phyloP scores from a whole-genome alignment of 2,113 vertebrate species.

The Todiramphus chloris region DNA sequence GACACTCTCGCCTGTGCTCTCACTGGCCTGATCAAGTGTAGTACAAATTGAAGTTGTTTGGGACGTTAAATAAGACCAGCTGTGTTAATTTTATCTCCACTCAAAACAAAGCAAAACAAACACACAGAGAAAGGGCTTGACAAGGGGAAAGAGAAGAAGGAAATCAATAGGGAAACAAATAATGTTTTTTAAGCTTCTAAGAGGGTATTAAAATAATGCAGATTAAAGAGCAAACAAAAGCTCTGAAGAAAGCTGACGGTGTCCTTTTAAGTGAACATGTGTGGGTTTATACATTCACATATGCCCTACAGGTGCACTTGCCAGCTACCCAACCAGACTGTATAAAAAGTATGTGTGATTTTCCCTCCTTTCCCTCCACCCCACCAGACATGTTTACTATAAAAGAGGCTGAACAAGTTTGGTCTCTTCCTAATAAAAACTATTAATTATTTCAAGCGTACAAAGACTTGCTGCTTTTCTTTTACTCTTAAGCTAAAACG shows the following conservation, averaged over 20 bases:
- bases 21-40: background rate
- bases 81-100: slow-evolving; percentile 59
- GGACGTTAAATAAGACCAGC: slow-evolving; percentile 57
- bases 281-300: slow-evolving; percentile 70
- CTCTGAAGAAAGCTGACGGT: slow-evolving; percentile 69
- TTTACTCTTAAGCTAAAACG: slow-evolving; percentile 49
- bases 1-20: rapidly evolving
- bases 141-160: slow-evolving; percentile 27
- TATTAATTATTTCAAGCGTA: slow-evolving; percentile 57
- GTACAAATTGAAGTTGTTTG: slow-evolving; percentile 4
- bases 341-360: background rate
- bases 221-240: slow-evolving; percentile 69
- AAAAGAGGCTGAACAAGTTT: slow-evolving; percentile 65
- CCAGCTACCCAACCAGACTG: slow-evolving; percentile 56
- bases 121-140: background rate
- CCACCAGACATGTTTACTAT: slow-evolving; percentile 52
- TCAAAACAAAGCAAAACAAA: slow-evolving; percentile 59
- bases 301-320: slow-evolving; percentile 71
- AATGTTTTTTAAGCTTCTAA: slow-evolving; percentile 74
- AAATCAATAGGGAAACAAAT: slow-evolving; percentile 73
- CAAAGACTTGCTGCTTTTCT: slow-evolving; percentile 50
- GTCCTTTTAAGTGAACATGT: slow-evolving; percentile 76
- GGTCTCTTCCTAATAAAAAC: slow-evolving; percentile 63
- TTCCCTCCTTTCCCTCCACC: background rate
- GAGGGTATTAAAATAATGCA: slow-evolving; percentile 72